Percentiles rank a stretch among this genome's conserved stretches.
These are phyloP conservation scores for Microcaecilia unicolor DNA, from an alignment of 2,797 vertebrate species.

Conservation along the genomic window DNA sequence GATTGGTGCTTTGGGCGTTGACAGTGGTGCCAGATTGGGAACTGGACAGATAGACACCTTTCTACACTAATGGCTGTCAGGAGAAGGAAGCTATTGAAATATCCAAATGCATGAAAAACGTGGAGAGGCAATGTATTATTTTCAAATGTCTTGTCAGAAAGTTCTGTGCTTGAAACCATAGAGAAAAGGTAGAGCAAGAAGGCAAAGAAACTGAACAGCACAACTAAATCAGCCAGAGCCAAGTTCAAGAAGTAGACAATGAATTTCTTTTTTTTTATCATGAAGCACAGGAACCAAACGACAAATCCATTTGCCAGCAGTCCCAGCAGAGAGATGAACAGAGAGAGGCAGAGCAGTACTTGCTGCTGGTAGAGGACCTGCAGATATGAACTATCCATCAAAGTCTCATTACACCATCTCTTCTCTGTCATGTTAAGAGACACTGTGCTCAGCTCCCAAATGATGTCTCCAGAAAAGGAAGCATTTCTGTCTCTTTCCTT, in stretches of 20 bases:
- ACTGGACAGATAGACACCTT: slow-evolving; percentile 14
- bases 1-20: slow-evolving; percentile 6
- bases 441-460: too few species aligned
- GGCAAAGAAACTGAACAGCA: slow-evolving; percentile 4
- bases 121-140: not conserved
- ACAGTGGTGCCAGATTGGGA: slow-evolving; percentile 19
- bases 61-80: too few species aligned
- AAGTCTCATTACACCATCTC: too few species aligned
- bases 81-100: too few species aligned
- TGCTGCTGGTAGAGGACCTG: too few species aligned
- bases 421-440: too few species aligned
- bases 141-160: not conserved
- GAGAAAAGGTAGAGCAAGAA: not conserved
- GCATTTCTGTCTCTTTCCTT: too few species aligned
- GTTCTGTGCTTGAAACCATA: not conserved
- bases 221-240: slow-evolving; percentile 16
- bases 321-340: slow-evolving; percentile 15
- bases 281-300: slow-evolving; percentile 11
- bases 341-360: not conserved
- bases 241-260: slow-evolving; percentile 22
- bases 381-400: too few species aligned
- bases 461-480: too few species aligned
- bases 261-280: slow-evolving; percentile 15
- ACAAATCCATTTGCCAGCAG: slow-evolving; percentile 18
- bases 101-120: slow-evolving; percentile 10